Percentiles rank a stretch among this genome's conserved stretches.
Conservation (phyloP, 2,888 invertebrate genomes). For the Actias luna region DNA sequence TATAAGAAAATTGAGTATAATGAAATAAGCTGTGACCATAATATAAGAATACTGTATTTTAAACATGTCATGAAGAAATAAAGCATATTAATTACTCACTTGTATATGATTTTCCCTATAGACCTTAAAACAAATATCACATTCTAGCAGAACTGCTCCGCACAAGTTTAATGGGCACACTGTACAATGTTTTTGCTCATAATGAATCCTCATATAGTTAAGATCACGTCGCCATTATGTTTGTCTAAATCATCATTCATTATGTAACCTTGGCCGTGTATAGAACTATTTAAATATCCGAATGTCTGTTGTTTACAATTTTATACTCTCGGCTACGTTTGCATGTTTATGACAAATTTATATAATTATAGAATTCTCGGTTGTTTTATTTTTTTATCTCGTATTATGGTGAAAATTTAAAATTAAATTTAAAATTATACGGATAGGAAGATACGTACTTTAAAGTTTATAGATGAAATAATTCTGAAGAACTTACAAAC, state of each 20-base stretch:
- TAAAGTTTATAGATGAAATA: too few relatives aligned
- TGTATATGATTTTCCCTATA: not conserved
- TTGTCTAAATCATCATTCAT: not conserved
- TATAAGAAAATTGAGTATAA: too few relatives aligned
- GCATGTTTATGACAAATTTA: not conserved
- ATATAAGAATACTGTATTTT: too few relatives aligned
- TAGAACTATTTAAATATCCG: not conserved
- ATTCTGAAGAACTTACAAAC: too few relatives aligned
- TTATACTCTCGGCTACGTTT: not conserved
- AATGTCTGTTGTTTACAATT: not conserved
- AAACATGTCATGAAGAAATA: too few relatives aligned
- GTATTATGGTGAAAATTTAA: not conserved
- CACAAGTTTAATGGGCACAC: not conserved
- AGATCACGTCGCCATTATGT: not conserved
- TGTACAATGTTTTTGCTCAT: not conserved
- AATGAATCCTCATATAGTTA: not conserved
- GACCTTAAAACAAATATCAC: not conserved
- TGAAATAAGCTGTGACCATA: too few relatives aligned
- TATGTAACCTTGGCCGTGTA: not conserved
- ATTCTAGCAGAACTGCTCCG: not conserved
- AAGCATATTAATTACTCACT: not conserved
- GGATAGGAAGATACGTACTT: too few relatives aligned
- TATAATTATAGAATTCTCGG: not conserved
- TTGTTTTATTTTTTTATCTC: not conserved
- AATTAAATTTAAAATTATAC: too few relatives aligned